Evolutionary conservation across 2,888 invertebrate species (phyloP).

Genomic region (Andrena haemorrhoa): DNA sequence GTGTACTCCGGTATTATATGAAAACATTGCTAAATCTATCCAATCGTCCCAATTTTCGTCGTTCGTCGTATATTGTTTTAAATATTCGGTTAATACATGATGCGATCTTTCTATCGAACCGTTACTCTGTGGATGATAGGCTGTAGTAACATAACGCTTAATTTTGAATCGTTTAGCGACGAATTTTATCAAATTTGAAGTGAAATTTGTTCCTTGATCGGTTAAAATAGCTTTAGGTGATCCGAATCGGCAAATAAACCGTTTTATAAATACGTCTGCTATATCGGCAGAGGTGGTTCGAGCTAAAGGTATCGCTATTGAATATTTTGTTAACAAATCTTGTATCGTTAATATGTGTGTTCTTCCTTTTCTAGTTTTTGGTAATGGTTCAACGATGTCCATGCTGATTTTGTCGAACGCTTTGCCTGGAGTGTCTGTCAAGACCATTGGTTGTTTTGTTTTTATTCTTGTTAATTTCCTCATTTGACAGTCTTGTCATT

Average conservation of each 20-base stretch:
- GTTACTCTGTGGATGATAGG: not conserved
- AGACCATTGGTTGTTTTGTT: not conserved
- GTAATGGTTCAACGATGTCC: conserved; percentile 3
- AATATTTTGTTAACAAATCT: too few species aligned
- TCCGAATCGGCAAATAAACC: not conserved
- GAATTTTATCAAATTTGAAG: not conserved
- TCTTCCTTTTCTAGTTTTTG: not conserved
- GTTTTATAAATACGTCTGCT: too few species aligned
- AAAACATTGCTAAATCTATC: not conserved
- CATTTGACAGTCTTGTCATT: not conserved
- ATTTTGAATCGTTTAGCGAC: not conserved
- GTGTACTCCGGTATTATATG: not conserved
- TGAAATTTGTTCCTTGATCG: not conserved
- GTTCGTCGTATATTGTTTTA: not conserved
- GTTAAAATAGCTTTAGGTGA: not conserved
- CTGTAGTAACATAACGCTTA: not conserved
- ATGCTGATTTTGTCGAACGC: conserved; percentile 7
- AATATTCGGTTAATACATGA: not conserved
- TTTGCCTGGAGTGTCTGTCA: conserved; percentile 10
- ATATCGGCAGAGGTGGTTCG: too few species aligned
- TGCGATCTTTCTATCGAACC: not conserved
- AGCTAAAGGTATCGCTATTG: too few species aligned
- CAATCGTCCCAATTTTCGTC: not conserved
- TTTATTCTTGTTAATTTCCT: not conserved
- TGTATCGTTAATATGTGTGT: too few species aligned